Base-by-base conservation (phyloP, 2,113 vertebrate genomes). In the Copsychus sechellarum region DNA sequence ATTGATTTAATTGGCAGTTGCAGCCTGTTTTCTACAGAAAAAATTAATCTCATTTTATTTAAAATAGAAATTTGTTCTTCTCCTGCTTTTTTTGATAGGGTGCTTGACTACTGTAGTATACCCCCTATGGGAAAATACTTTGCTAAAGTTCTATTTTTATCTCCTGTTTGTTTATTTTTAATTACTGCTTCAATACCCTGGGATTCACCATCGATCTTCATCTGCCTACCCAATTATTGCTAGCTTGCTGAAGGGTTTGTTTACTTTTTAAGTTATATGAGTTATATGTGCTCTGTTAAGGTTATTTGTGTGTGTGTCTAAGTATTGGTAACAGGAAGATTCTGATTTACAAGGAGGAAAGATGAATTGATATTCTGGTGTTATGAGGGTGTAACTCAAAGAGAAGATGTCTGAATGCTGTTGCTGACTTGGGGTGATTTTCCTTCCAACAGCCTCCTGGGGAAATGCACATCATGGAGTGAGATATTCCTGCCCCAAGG, bases 111-210 rank as follows among this genome's bases (percentile, higher is more conserved):
- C 34, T 95, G 60, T 64, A 47, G 60, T 64, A 47, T 83, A 88
- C 85, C 47, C 64, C 85, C 77, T 64, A 45, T 62, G 76, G 72
- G 90, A 88, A 93, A 92, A 96, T 92, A 96, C 90, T 95, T 94
- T 88, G 54, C 93, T 93, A 71, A 74, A 92, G 48, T 96, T 92
- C 90, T 96, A 93, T 96, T 95, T 96, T 96, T 94, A 83, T 81
- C 88, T 95, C 51, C 36, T 88, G 69, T 96, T 97, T 96, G 90
- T 96, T 97, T 97, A 94, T 96, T 96, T 96, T 97, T 97, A 96
- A 97, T 97, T 97, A 96, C 93, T 94, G 58, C 58, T 93, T 89
- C 69, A 60, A 31, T 88, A 73, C 53, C 82, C 56, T 81, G 93
- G 92, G 95, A 93, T 94, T 96, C 91, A 64, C 86, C 72, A 93